Percentiles rank a stretch among this genome's conserved stretches.
Conservation (phyloP, 2,797 vertebrate species). For the Agapornis canus region DNA sequence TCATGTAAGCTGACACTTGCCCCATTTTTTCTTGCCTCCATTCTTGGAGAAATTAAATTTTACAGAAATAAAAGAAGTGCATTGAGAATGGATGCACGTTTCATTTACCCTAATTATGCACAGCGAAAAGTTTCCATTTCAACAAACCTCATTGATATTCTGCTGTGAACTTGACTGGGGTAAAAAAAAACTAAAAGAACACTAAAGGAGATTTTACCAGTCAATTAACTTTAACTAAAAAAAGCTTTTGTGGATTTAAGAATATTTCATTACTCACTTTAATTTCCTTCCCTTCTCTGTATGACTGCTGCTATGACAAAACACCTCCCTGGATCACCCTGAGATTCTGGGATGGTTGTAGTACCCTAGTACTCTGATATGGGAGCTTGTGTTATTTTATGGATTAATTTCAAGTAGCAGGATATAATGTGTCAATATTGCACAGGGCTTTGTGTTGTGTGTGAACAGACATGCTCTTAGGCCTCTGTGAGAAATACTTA, state of each 20-base stretch:
- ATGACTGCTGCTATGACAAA: background rate
- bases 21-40: background rate
- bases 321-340: background rate
- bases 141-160: slow-evolving; percentile 71
- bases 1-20: background rate
- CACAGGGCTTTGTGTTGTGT: background rate
- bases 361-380: background rate
- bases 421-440: slow-evolving; percentile 19
- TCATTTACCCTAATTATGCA: slow-evolving; percentile 75
- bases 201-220: slow-evolving; percentile 45
- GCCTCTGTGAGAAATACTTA: background rate
- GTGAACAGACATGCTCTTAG: background rate
- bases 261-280: slow-evolving; percentile 19
- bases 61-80: slow-evolving; percentile 62
- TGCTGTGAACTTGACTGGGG: slow-evolving; percentile 54
- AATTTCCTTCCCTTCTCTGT: background rate
- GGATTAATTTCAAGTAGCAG: slow-evolving; percentile 22
- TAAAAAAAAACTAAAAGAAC: background rate
- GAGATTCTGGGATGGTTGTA: background rate
- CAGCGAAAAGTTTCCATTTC: slow-evolving; percentile 73
- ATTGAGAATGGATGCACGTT: slow-evolving; percentile 68
- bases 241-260: slow-evolving; percentile 42
- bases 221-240: slow-evolving; percentile 45
- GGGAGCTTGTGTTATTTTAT: background rate
- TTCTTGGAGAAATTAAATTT: slow-evolving; percentile 64